Conservation (phyloP, 2,797 vertebrate species). For the Astyanax mexicanus region DNA sequence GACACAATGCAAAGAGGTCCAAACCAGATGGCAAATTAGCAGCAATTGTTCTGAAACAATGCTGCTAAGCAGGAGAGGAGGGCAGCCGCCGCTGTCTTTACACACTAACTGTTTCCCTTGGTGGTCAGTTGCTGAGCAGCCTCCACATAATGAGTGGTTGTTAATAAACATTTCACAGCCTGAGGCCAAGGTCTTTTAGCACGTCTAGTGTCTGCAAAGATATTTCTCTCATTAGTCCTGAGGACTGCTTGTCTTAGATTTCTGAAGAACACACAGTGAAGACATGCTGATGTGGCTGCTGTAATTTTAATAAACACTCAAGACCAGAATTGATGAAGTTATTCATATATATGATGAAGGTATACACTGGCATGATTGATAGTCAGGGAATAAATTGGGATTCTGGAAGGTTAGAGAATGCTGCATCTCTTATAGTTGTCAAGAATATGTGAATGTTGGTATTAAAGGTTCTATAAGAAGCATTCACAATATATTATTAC, state of each 20-base stretch:
- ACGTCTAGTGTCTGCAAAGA: not conserved
- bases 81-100: slow-evolving; percentile 6
- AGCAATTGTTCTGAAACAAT: slow-evolving; percentile 82
- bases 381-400: not conserved
- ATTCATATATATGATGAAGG: not conserved
- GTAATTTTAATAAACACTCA: not conserved
- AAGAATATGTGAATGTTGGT: not conserved
- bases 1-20: slow-evolving; percentile 74
- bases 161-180: slow-evolving; percentile 27
- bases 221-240: slow-evolving; percentile 20
- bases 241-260: not conserved
- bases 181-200: not conserved
- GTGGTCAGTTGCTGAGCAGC: slow-evolving; percentile 5
- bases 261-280: slow-evolving; percentile 1
- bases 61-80: slow-evolving; percentile 42
- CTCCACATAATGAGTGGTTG: slow-evolving; percentile 10
- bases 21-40: slow-evolving; percentile 84
- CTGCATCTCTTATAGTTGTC: not conserved
- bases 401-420: not conserved
- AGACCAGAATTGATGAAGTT: not conserved
- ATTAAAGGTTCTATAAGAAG: too few species aligned
- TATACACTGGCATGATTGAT: not conserved
- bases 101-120: slow-evolving; percentile 19
- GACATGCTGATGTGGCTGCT: not conserved
- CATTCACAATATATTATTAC: too few species aligned